Conservation (phyloP, 1,140 invertebrate species). For the Leguminivora glycinivorella region DNA sequence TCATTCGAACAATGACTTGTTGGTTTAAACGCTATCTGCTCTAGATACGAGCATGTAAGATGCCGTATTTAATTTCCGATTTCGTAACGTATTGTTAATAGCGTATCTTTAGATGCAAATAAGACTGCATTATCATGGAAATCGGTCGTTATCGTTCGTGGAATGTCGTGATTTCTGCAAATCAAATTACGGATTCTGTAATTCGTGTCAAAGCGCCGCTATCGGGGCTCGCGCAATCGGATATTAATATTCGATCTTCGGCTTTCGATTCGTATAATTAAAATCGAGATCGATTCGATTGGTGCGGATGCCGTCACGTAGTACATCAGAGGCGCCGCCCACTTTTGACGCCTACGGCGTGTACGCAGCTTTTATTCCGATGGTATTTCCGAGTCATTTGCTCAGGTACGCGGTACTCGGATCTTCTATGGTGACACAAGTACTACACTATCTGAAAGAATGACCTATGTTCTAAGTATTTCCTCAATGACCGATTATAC, state of each 20-base stretch:
- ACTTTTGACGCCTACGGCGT: conserved; percentile 73
- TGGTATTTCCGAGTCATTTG: not conserved
- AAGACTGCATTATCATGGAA: conserved; percentile 53
- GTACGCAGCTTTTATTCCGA: conserved; percentile 59
- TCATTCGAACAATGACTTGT: conserved; percentile 45
- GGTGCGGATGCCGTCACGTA: conserved; percentile 71
- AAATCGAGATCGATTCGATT: conserved; percentile 73
- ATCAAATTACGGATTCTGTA: conserved; percentile 64
- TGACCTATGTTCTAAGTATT: no score
- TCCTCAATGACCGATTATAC: no score
- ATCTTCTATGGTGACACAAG: no score
- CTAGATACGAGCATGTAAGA: conserved; percentile 8
- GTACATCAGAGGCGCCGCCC: conserved; percentile 64
- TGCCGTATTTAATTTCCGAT: conserved; percentile 47
- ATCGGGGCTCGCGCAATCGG: conserved; percentile 62
- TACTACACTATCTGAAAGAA: no score
- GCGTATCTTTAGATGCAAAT: conserved; percentile 36
- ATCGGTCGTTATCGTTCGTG: conserved; percentile 51
- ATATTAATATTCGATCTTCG: conserved; percentile 73
- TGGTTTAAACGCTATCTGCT: conserved; percentile 35
- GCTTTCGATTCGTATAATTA: conserved; percentile 73
- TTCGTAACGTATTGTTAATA: conserved; percentile 30
- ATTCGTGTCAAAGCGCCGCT: conserved; percentile 42
- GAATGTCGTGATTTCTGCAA: conserved; percentile 59
- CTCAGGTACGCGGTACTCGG: not conserved